Base-by-base conservation (phyloP, 2,113 vertebrate genomes). In the Syngnathus scovelli region DNA sequence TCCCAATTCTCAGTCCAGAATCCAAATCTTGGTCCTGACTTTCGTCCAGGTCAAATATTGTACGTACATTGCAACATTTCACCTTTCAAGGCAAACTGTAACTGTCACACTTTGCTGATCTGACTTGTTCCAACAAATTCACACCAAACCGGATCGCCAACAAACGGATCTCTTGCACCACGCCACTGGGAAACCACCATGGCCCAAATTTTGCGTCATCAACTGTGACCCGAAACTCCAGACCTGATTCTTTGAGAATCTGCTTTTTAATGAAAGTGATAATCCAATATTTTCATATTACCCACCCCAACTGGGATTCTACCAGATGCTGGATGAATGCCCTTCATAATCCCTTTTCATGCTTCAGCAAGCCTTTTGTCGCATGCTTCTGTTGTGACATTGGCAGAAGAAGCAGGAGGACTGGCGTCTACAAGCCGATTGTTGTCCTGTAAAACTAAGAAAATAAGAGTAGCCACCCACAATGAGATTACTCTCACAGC, bases 291-390 rank as follows among this genome's bases (percentile, higher is more conserved):
- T 21, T 39, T 11, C 59, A 21, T 12, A 41, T 23, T 23, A 23
- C 23, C 4, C 1, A 7, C 4, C n/a, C 5, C 18, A 6, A 61
- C 1, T 10, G 1, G 3, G 38, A 39, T 1, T n/a, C 19, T 11
- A 21, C n/a, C 61, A 62, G 61, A 44, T 43, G 61, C 39, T 43
- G 12, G 1, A 44, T 44, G 21, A 62, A 62, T 21, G n/a, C 41
- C 44, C 41, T 21, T 43, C 61, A 27, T 43, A 44, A 62, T 44
- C 61, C 61, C 3, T 13, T 62, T 62, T 62, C 61, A 62, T 23
- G 61, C 41, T 62, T 8, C 61, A 62, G 21, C 41, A 13, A 8
- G n/a, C 44, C 61, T 62, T 62, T 62, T 43, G 60, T 62, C n/a
- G 11, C 15, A 3, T 3, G 4, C 13, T 33, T 58, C 27, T 58